These are phyloP conservation scores for Microcaecilia unicolor DNA, from an alignment of 2,797 vertebrate species.

Conservation along the genomic window DNA sequence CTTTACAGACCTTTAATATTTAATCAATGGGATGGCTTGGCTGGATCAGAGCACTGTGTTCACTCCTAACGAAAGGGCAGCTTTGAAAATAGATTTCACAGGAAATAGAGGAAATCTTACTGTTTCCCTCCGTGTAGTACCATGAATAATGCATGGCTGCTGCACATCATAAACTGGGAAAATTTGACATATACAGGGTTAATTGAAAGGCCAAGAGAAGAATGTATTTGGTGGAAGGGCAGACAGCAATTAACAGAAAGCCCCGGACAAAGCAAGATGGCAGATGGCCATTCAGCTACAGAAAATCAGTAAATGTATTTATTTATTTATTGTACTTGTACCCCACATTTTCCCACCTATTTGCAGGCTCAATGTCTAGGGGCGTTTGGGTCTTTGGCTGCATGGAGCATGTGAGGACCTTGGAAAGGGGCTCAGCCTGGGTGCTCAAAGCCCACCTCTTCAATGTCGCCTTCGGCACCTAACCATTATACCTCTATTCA, in stretches of 20 bases:
- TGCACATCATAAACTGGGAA: constrained; percentile 6
- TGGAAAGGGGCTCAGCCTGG: background rate
- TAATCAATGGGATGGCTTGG: constrained; percentile 10
- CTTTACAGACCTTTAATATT: constrained; percentile 14
- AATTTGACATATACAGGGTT: constrained; percentile 12
- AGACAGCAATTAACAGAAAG: background rate
- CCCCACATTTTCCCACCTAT: too few relatives aligned
- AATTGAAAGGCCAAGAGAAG: background rate
- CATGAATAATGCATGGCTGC: constrained; percentile 12
- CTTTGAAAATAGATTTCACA: constrained; percentile 20
- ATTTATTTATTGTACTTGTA: too few relatives aligned
- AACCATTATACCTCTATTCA: too few relatives aligned
- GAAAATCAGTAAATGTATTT: background rate
- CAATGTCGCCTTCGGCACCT: too few relatives aligned
- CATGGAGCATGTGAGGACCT: background rate
- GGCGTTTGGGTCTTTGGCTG: background rate
- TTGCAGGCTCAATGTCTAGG: too few relatives aligned
- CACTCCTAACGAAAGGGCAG: constrained; percentile 19
- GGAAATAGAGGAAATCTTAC: constrained; percentile 14
- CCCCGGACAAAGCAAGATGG: background rate
- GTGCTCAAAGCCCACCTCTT: too few relatives aligned
- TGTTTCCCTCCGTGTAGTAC: constrained; percentile 4
- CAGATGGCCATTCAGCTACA: background rate
- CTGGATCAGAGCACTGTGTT: constrained; percentile 9
- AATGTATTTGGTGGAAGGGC: background rate